Conservation (phyloP, 2,797 vertebrate genomes). For the Anguilla marmorata region DNA sequence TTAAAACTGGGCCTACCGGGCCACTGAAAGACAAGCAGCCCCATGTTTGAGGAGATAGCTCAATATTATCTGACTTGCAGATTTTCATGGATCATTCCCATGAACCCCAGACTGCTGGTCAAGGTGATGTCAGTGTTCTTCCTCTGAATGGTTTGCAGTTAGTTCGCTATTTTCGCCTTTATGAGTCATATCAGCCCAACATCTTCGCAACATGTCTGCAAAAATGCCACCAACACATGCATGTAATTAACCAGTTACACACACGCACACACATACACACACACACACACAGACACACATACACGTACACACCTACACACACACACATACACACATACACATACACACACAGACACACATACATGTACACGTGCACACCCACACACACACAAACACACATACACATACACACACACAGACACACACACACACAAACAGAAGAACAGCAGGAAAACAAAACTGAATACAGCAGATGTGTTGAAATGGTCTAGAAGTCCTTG, state of each 20-base stretch:
- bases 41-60: not conserved
- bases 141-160: not conserved
- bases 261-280: conserved; percentile 8
- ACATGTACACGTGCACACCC: conserved; percentile 25
- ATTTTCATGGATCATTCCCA: not conserved
- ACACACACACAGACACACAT: not conserved
- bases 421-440: conserved; percentile 22
- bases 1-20: not conserved
- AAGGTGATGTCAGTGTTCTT: not conserved
- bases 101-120: not conserved
- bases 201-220: not conserved
- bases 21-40: not conserved
- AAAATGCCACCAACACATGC: not conserved
- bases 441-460: not conserved
- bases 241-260: not conserved
- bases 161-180: not conserved
- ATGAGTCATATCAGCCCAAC: not conserved
- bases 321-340: conserved; percentile 23
- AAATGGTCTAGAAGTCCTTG: conserved; percentile 32
- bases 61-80: not conserved
- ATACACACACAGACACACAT: not conserved
- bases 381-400: not conserved
- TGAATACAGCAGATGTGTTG: conserved; percentile 15
- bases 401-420: not conserved
- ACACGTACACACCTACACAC: not conserved